Evolutionary conservation across 2,113 vertebrate species (phyloP), one percentile per base, ranked within the genome.

Genomic region (Tylochromis polylepis): DNA sequence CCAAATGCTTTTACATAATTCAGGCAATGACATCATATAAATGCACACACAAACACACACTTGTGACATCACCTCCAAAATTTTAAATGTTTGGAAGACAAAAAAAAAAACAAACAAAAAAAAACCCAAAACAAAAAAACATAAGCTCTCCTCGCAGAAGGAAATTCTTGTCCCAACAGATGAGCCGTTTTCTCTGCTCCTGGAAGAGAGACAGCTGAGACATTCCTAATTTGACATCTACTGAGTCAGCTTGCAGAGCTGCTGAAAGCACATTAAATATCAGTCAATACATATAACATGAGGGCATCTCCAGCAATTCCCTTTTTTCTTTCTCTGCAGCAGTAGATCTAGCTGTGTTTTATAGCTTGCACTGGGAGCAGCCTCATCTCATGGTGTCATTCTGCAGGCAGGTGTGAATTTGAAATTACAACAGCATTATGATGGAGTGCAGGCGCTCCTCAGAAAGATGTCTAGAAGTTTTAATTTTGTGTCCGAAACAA

Each of bases 191-290:
- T 88, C 88, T 92, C 84, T 70, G 14, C 15, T 89, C 62, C 83
- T 67, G 78, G 60, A 86, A 56, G 79, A 86, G 43, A 87, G 57
- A 70, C 57, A 83, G 58, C 87, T 77, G 79, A 91, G 38, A 83
- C 16, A 14, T 70, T 67, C 43, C 24, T 88, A 89, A 89, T 82
- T 88, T 88, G 79, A 92, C 75, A 89, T 92, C 57, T 82, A 90
- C 82, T 89, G 89, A 95, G 87, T 95, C 91, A 94, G 90, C 89
- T 84, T 51, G 18, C 43, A 59, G n/a, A 58, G 70, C 72, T 86
- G 79, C 85, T 90, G 90, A 89, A 91, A 89, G 58, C 5, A 6
- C 75, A 90, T 88, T 86, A 79, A 87, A 90, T 86, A 84, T 85
- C 87, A 90, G 62, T 91, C 87, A 85, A 65, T 55, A 78, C 82